Base-by-base conservation (phyloP, 2,113 vertebrate species). In the Copsychus sechellarum region DNA sequence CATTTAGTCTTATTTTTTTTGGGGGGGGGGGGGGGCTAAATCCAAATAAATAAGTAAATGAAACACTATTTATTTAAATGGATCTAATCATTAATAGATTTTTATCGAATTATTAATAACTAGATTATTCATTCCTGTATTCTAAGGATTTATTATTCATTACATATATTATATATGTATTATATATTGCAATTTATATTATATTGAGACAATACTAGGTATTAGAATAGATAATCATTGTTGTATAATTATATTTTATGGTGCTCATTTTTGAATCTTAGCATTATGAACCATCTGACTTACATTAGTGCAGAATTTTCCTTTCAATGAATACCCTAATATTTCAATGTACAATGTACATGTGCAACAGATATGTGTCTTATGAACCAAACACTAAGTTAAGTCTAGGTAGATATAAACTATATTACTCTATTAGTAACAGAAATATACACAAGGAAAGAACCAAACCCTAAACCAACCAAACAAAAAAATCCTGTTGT, bases 11-110 rank as follows among this genome's bases (percentile, higher is more conserved):
- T 81, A 28, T 50, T 91, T 72, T 58, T n/a, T n/a, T n/a, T n/a
- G n/a, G 5, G 7, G 5, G 8, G 8, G 4, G 2, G 2, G 2
- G 4, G 2, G 2, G 1, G 3, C 1, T 67, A 71, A 78, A 83
- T 5, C 7, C 11, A 73, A 70, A 54, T 26, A 77, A 70, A 54
- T 26, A 47, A n/a, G 7, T 50, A 64, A 81, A 42, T 51, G 16
- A 64, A 70, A 14, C 1, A 25, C 16, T 53, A 40, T 50, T 40
- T n/a, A 36, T 53, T 21, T 43, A 53, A 43, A 31, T 51, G 25
- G 2, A 34, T 61, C 13, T 26, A 45, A 45, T 69, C 3, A 48
- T 42, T 40, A 34, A 16, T 40, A 57, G 6, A 56, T 10, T 62
- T 80, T 74, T 79, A 79, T 42, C 12, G 9, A 23, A 48, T 11